phyloP scores from a whole-genome alignment of 2,113 vertebrate species.

The Halichoerus grypus region DNA sequence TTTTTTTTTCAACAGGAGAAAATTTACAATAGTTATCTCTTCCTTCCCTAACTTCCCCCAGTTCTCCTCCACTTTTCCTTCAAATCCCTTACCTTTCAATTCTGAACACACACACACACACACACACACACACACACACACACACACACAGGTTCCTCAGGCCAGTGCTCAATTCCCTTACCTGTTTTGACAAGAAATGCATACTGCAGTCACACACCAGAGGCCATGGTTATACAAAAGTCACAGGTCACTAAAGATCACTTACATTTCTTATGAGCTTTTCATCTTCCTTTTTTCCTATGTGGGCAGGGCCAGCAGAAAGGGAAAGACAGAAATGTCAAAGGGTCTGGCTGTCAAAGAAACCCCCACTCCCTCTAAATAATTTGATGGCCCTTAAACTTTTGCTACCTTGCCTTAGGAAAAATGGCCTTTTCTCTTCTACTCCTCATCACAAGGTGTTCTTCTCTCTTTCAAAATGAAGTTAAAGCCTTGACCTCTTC shows the following conservation, averaged over 20 bases:
- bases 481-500: slow-evolving; percentile 81
- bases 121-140: not conserved
- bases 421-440: slow-evolving; percentile 82
- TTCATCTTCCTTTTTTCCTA: slow-evolving; percentile 82
- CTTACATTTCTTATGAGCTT: slow-evolving; percentile 85
- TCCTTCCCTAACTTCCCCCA: slow-evolving; percentile 63
- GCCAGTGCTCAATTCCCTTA: slow-evolving; percentile 83
- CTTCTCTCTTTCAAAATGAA: slow-evolving; percentile 83
- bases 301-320: slow-evolving; percentile 68
- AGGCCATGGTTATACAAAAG: slow-evolving; percentile 86
- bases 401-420: slow-evolving; percentile 85
- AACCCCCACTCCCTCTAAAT: slow-evolving; percentile 32
- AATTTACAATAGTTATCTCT: slow-evolving; percentile 35
- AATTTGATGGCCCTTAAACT: slow-evolving; percentile 76
- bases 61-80: slow-evolving; percentile 72
- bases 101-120: slow-evolving; percentile 37
- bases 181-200: slow-evolving; percentile 87
- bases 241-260: slow-evolving; percentile 88
- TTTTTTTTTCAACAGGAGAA: slow-evolving; percentile 49
- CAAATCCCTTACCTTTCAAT: slow-evolving; percentile 78
- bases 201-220: slow-evolving; percentile 79
- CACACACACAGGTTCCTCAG: slow-evolving; percentile 75
- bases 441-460: slow-evolving; percentile 73
- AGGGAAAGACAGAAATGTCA: slow-evolving; percentile 84
- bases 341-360: slow-evolving; percentile 79